Evolutionary conservation across 2,888 invertebrate species (phyloP).

Genomic region (Trichacis sp.): DNA sequence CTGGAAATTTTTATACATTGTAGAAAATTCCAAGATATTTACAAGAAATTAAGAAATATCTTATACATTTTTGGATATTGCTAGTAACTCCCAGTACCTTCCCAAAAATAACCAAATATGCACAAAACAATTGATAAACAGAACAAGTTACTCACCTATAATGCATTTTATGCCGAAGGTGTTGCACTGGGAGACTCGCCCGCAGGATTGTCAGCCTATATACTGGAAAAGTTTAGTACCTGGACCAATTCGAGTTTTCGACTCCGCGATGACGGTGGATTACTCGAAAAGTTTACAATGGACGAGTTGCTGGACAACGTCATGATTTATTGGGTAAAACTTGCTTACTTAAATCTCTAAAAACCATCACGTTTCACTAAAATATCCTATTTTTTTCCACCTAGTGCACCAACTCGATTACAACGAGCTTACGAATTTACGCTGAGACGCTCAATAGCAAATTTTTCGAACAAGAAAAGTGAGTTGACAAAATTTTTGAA

Average conservation of each 20-base stretch:
- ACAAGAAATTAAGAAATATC: too few relatives aligned
- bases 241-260: slow-evolving; percentile 75
- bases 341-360: background rate
- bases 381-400: too few relatives aligned
- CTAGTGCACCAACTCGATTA: slow-evolving; percentile 75
- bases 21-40: too few relatives aligned
- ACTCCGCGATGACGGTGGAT: slow-evolving; percentile 75
- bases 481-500: too few relatives aligned
- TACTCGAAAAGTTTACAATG: slow-evolving; percentile 75
- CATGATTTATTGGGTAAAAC: slow-evolving; percentile 73
- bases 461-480: slow-evolving; percentile 57
- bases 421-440: slow-evolving; percentile 82
- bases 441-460: slow-evolving; percentile 72
- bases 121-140: too few relatives aligned
- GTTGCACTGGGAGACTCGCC: slow-evolving; percentile 82
- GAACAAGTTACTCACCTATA: too few relatives aligned
- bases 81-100: too few relatives aligned
- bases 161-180: too few relatives aligned
- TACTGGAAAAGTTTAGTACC: slow-evolving; percentile 88
- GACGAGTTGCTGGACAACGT: slow-evolving; percentile 82
- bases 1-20: too few relatives aligned
- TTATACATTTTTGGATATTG: too few relatives aligned
- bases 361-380: background rate
- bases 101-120: too few relatives aligned
- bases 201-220: slow-evolving; percentile 87